Percentiles rank a stretch among this genome's conserved stretches.
Conservation (phyloP, 1,140 invertebrate genomes). For the Zaprionus inermis region DNA sequence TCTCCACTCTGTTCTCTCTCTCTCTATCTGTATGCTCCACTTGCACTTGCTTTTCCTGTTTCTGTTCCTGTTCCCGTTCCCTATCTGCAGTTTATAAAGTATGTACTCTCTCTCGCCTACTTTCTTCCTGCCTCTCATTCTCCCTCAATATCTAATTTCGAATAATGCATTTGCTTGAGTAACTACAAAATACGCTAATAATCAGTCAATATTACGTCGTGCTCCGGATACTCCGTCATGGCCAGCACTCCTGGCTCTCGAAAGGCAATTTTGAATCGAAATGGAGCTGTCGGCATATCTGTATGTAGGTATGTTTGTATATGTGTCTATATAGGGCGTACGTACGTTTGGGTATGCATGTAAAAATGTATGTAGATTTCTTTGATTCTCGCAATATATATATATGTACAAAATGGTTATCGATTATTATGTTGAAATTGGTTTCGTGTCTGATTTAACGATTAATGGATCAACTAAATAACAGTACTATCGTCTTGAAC, state of each 20-base stretch:
- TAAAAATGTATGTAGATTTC: conserved; percentile 26
- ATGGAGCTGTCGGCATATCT: conserved; percentile 22
- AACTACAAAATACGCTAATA: conserved; percentile 67
- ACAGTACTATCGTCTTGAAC: conserved; percentile 68
- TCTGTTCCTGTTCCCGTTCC: conserved; percentile 36
- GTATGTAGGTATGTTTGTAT: conserved; percentile 22
- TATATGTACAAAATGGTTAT: conserved; percentile 38
- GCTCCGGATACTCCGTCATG: conserved; percentile 19
- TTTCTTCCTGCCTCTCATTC: neutral
- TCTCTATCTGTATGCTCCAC: neutral
- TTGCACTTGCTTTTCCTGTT: conserved; percentile 14
- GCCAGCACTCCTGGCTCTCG: conserved; percentile 8
- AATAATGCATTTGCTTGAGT: conserved; percentile 36
- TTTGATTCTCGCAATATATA: conserved; percentile 14
- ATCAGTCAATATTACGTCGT: conserved; percentile 75
- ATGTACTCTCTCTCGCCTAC: neutral
- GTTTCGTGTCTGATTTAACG: conserved; percentile 46
- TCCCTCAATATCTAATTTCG: conserved; percentile 49
- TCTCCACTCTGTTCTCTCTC: conserved; percentile 20
- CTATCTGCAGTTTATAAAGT: conserved; percentile 36
- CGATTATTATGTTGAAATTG: conserved; percentile 35
- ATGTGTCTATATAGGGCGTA: conserved; percentile 34
- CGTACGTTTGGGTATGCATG: conserved; percentile 17
- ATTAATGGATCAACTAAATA: conserved; percentile 70
- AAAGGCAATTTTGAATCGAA: conserved; percentile 47